Base-by-base conservation (phyloP, 2,797 vertebrate species). In the Erethizon dorsatum region DNA sequence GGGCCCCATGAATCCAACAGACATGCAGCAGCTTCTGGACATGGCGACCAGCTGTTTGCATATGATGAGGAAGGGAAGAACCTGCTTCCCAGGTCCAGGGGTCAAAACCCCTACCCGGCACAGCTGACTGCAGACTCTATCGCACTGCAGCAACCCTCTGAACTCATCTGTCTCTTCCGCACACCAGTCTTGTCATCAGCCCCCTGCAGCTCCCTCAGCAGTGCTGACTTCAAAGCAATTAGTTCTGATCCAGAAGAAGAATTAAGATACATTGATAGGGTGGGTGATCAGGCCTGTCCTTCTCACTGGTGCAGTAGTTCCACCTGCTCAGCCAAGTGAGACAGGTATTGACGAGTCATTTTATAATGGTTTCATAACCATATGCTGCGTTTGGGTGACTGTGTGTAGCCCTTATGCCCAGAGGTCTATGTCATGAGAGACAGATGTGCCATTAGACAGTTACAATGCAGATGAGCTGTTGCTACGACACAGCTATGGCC, bases 11-110 rank as follows among this genome's bases (percentile, higher is more conserved):
- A 57, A 28, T 47, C 20, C 59, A 83, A 13, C 61, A 67, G 69
- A 56, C 59, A n/a, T 59, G 13, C 0, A 24, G 7, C 1, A n/a
- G 24, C 14, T 67, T 54, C 59, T 28, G 11, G 1, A 0, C 4
- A 9, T 78, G 31, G 6, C 17, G 28, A 15, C 31, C n/a, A 6
- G 6, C 69, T 41, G 47, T 0, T 3, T 3, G 17, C 18, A 33
- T 1, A 4, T 1, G 13, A 50, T 0, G 5, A 82, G 52, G 59
- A 69, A 50, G 22, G 22, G n/a, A 59, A 87, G 33, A 45, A n/a
- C 57, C 47, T 54, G 17, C 18, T 10, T 28, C n/a, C 47, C 0
- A 5, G 56, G 88, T 10, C 71, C 37, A 33, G 33, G 52, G 24
- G 37, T 47, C 45, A 37, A 71, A 83, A 71, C 26, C 57, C 17